Percentiles rank a stretch among this genome's conserved stretches.
Conservation (phyloP, 2,888 invertebrate genomes). For the Drosophila niveifrons region DNA sequence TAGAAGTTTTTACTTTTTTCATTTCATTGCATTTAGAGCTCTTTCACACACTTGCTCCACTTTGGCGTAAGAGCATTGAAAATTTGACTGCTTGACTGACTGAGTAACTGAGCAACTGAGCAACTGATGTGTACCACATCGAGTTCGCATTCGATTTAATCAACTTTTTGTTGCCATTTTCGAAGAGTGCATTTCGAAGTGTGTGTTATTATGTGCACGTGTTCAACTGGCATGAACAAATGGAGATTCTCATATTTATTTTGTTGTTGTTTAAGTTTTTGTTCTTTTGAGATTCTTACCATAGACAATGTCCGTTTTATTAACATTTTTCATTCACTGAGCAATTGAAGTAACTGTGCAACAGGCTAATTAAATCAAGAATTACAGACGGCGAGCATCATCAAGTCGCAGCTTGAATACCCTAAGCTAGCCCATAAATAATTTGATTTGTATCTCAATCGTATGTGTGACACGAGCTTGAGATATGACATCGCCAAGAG, state of each 20-base stretch:
- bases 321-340: conserved; percentile 22
- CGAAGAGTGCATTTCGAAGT: conserved; percentile 20
- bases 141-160: conserved; percentile 49
- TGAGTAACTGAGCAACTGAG: conserved; percentile 15
- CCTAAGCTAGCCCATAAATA: neutral
- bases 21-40: conserved; percentile 34
- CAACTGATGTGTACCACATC: conserved; percentile 29
- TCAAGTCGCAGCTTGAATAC: conserved; percentile 17
- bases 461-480: conserved; percentile 12
- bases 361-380: conserved; percentile 32
- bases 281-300: neutral
- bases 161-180: conserved; percentile 44
- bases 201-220: conserved; percentile 40
- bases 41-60: conserved; percentile 39
- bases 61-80: conserved; percentile 16
- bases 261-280: neutral
- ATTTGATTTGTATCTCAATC: neutral
- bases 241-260: conserved; percentile 2
- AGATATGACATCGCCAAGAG: conserved; percentile 17
- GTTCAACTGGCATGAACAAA: conserved; percentile 14
- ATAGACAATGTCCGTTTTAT: conserved; percentile 4
- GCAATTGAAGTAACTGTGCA: conserved; percentile 23
- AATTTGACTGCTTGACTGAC: conserved; percentile 31
- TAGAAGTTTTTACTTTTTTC: conserved; percentile 30
- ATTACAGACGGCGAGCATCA: neutral